Base-by-base conservation (phyloP, 64 coral and sea anemone species). In the Porites lutea region DNA sequence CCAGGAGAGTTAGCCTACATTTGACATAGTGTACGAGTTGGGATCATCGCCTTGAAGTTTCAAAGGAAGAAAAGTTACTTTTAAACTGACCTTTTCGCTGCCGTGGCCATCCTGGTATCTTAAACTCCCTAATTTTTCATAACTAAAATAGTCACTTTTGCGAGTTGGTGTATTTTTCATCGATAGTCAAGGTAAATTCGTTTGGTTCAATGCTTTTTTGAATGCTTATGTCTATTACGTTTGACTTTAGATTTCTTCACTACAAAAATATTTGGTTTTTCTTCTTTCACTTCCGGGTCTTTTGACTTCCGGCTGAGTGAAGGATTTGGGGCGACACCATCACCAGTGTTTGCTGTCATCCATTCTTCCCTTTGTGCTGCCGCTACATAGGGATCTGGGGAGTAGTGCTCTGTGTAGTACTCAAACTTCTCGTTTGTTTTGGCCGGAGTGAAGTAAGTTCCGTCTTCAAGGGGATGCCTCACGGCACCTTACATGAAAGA, bases 341-440 rank as follows among this genome's bases (percentile, higher is more conserved):
- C 80, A 3, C 73, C 90, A 19, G 90, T 92, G 69, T 86, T 79
- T 15, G 86, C 86, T 2, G 73, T 76, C 91, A 93, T 87, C 83
- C 92, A 83, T 60, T 96, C 87, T 19, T 93, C 64, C 63, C 71
- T 70, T 87, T 96, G 90, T 22, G 71, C 73, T 0, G 90, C 92
- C 21, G 95, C 95, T 16, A 96, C 67, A 59, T 96, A 89, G 73
- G 95, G 95, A 72, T 96, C 95, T 57, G 84, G 93, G 4, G 95
- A 96, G 58, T 89, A 96, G 22, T 96, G 87, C 45, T 93, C 91
- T 10, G 79, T 86, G 88, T 80, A 96, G 58, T 90, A 93, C 12
- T 96, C 95, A 82, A 92, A 82, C 23, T 86, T 86, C 10, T 87
- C 82, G 16, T 47, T 87, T 10, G 81, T 22, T 68, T 84, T 84